A percentile compares a stretch with the other conserved stretches of the same genome.
Evolutionary conservation across 2,797 vertebrate genomes (phyloP).

Genomic region (Pteropus rufus): DNA sequence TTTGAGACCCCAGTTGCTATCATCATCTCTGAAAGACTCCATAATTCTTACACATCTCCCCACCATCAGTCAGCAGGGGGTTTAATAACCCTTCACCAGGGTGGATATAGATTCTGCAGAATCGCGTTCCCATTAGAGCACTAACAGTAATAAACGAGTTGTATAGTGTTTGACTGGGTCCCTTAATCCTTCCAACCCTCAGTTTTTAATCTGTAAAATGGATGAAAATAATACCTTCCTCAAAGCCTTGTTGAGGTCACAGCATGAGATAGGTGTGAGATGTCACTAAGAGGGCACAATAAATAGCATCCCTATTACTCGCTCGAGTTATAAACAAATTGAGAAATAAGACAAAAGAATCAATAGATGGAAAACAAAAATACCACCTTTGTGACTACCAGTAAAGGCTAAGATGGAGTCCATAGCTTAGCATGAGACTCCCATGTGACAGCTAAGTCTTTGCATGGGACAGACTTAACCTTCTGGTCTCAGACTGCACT

Average conservation of each 20-base stretch:
- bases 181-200: not conserved
- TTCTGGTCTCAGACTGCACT: not conserved
- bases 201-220: not conserved
- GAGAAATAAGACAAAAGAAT: not conserved
- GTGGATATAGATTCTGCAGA: not conserved
- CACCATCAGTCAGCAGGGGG: not conserved
- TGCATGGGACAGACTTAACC: not conserved
- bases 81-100: not conserved
- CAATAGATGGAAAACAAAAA: not conserved
- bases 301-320: not conserved
- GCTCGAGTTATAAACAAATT: not conserved
- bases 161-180: not conserved
- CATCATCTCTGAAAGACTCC: not conserved
- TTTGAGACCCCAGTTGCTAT: not conserved
- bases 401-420: not conserved
- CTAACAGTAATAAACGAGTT: not conserved
- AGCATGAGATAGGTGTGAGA: not conserved
- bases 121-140: not conserved
- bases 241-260: not conserved
- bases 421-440: not conserved
- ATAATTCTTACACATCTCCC: not conserved
- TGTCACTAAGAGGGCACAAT: not conserved
- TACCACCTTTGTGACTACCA: not conserved
- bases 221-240: not conserved
- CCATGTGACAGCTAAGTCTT: not conserved